Evolutionary conservation across 2,888 invertebrate genomes (phyloP).

Genomic region (Buathra laborator): DNA sequence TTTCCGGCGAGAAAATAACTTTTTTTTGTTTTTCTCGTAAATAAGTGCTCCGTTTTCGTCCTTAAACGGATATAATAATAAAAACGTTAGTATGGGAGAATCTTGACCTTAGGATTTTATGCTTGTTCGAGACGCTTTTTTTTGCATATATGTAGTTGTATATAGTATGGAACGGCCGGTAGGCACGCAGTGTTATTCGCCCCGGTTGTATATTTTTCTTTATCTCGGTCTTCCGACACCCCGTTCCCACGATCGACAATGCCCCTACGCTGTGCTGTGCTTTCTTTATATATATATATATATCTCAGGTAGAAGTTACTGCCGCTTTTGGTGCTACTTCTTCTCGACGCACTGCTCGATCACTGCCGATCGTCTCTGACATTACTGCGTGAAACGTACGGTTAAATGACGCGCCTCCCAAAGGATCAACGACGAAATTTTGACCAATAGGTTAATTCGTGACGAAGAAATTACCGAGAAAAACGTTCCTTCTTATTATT

Average conservation of each 20-base stretch:
- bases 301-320: conserved; percentile 59
- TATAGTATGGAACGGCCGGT: not conserved
- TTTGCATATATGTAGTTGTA: not conserved
- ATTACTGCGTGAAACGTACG: conserved; percentile 38
- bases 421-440: conserved; percentile 49
- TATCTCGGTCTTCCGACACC: conserved; percentile 46
- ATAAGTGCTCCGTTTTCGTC: not conserved
- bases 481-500: not conserved
- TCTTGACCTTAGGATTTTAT: not conserved
- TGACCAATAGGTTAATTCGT: not conserved
- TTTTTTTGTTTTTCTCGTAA: not conserved
- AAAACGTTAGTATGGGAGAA: not conserved
- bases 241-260: conserved; percentile 67
- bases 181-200: conserved; percentile 33
- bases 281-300: conserved; percentile 14
- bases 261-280: conserved; percentile 31
- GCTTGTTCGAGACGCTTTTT: not conserved
- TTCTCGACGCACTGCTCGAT: conserved; percentile 55
- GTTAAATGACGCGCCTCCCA: conserved; percentile 63
- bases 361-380: conserved; percentile 54
- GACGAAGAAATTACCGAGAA: not conserved
- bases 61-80: conserved; percentile 3
- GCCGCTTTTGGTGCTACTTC: conserved; percentile 65
- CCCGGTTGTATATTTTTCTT: conserved; percentile 46
- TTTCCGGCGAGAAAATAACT: not conserved